Evolutionary conservation across 2,888 invertebrate species (phyloP).

Genomic region (Folsomia manolachei): DNA sequence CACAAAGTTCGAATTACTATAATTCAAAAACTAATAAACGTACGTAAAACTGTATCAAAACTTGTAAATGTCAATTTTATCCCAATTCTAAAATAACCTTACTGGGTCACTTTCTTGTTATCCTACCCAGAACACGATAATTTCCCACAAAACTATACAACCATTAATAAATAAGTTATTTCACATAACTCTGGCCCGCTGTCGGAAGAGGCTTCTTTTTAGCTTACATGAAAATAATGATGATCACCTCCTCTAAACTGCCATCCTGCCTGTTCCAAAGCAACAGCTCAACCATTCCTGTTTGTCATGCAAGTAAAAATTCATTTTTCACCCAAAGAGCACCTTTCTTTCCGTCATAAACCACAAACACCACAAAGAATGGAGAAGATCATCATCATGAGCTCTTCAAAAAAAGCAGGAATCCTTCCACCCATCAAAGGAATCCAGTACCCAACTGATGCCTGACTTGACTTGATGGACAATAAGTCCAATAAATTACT

Average conservation of each 20-base stretch:
- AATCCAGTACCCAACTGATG: background rate
- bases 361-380: background rate
- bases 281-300: background rate
- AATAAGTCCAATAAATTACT: no score
- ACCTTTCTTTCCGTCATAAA: background rate
- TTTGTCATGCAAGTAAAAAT: constrained; percentile 19
- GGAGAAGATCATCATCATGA: constrained; percentile 24
- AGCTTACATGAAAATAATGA: constrained; percentile 1
- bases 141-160: background rate
- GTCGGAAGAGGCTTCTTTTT: background rate
- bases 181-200: background rate
- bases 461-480: no score
- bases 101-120: no score
- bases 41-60: no score
- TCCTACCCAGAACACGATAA: background rate
- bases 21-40: no score
- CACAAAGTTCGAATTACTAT: no score
- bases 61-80: no score
- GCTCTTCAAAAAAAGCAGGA: constrained; percentile 39
- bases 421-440: constrained; percentile 25
- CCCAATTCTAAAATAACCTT: no score
- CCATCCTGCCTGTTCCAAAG: no score
- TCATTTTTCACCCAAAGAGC: constrained; percentile 13
- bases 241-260: background rate
- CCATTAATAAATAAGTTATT: background rate